Base-by-base conservation (phyloP, 1,140 invertebrate genomes). In the Orussus abietinus region DNA sequence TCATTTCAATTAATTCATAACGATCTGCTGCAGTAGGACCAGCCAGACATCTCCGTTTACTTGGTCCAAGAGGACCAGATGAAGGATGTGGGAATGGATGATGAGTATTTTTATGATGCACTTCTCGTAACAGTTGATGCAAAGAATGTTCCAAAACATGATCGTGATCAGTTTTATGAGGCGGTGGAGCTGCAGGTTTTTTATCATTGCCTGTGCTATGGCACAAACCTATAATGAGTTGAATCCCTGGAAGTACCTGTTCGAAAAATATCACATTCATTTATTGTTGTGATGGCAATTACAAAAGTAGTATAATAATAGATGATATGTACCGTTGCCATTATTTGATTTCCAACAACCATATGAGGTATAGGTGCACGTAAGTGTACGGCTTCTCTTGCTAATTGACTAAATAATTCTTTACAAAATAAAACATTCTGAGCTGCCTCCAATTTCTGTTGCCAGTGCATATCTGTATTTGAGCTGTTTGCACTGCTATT, bases 371-470 rank as follows among this genome's bases (percentile, higher is more conserved):
- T 94, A 1, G 88, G 85, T 3, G 90, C 86, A 58, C 93, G 88
- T 2, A 95, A 66, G 55, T 96, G 89, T 3, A 97, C 92, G 1
- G 95, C 94, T 70, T 98, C 94, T 45, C 90, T 84, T 0, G 94
- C 93, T 20, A 98, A 73, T 62, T 96, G 89, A 45, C 90, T 89
- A 64, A 98, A 97, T 2, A 98, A 68, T 72, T 98, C 95, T 75
- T 97, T 97, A 67, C 94, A 98, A 72, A 96, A 98, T 3, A 97
- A 71, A 19, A 97, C 93, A 74, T 97, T 98, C 62, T 98, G 95
- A 0, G 94, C 94, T 2, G 89, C 88, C 69, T 98, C 94, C 5
- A 98, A 71, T 62, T 92, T 92, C 54, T 92, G 88, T 55, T 96
- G 92, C 95, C 94, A 98, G 62, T 90, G 85, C 29, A 85, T 79